Evolutionary conservation across 2,797 vertebrate species (phyloP), one percentile per base, ranked within the genome.

Genomic region (Enteromius paludinosus): DNA sequence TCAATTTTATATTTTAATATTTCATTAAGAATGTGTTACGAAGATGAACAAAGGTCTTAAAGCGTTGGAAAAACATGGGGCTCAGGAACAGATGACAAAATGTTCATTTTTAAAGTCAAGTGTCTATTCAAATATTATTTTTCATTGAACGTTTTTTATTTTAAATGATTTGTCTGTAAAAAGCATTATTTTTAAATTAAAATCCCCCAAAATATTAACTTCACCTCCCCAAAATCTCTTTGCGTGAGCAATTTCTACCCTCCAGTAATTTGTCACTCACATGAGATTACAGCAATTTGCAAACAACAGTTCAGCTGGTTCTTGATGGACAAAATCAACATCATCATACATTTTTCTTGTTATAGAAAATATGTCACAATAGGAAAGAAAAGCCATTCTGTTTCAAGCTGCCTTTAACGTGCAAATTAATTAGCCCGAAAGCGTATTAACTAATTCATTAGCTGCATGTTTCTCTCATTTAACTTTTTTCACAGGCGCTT

Each of bases 401-500:
- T 56, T 74, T 41, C 20, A 74, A 10, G 33, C 14, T 14, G 8
- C 8, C 33, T 56, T 74, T 38, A 59, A 25, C 41, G 14, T 11
- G 11, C 14, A 64, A 64, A 72, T 81, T 12, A 81, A 38, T 72
- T 49, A 25, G 65, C 49, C 56, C 20, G 41, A 81, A 72, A 71
- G 56, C 73, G 59, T 62, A 30, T 69, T 62, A 72, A 72, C 28
- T 59, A 70, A 76, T 61, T 59, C 28, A 81, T 78, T 52, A 25
- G 65, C 45, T 38, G 45, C 30, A 49, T 78, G n/a, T 70, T 77
- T 54, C 56, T 70, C 20, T 62, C 56, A 52, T 82, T 47, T 72
- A 59, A 64, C 71, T 61, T 87, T 86, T 33, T 86, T 83, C 73
- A 47, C 90, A 99, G 98, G 98, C 97, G 79, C 93, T 99, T 88